Conservation (phyloP, 2,113 vertebrate species). For the Petaurus breviceps region DNA sequence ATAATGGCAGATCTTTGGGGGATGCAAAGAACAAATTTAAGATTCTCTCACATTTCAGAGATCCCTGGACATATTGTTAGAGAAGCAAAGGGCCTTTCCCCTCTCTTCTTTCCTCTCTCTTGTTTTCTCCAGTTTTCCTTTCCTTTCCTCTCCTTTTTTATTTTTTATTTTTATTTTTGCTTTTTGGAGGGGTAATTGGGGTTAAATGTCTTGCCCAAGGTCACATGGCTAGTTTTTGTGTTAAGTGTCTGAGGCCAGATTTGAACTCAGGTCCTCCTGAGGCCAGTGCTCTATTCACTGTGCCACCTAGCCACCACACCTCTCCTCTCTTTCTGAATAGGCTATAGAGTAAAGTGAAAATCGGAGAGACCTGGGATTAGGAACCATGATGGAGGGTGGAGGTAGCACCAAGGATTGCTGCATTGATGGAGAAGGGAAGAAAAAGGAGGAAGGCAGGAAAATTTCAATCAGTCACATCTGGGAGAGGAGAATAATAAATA, state of each 20-base stretch:
- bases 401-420: neutral
- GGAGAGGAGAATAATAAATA: neutral
- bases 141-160: neutral
- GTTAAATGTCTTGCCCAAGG: too few relatives aligned
- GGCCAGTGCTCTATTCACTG: too few relatives aligned
- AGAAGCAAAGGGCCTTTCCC: neutral
- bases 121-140: neutral
- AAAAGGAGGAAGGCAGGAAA: neutral
- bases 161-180: too few relatives aligned
- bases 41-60: too few relatives aligned
- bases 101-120: neutral
- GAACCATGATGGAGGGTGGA: too few relatives aligned
- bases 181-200: too few relatives aligned
- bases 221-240: too few relatives aligned
- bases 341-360: neutral
- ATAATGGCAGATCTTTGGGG: too few relatives aligned
- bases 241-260: too few relatives aligned
- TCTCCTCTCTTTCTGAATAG: neutral
- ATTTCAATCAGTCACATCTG: neutral
- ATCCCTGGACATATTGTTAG: neutral
- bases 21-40: too few relatives aligned
- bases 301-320: too few relatives aligned
- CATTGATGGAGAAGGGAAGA: neutral
- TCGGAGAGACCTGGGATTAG: neutral
- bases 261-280: too few relatives aligned